phyloP scores from a whole-genome alignment of 2,797 vertebrate species.

The Pogonophryne albipinna region DNA sequence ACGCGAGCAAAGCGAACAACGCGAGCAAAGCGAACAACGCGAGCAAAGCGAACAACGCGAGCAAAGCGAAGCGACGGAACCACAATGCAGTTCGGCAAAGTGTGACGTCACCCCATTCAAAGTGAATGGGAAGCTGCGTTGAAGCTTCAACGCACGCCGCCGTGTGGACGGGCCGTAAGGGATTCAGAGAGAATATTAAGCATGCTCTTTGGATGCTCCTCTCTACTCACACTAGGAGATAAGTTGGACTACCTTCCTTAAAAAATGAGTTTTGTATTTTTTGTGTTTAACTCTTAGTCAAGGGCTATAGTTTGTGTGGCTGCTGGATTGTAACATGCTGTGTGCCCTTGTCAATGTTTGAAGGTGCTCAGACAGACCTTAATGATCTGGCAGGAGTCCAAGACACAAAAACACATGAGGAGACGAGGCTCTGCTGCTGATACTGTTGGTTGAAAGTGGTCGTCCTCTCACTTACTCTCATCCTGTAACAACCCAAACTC shows the following conservation, averaged over 20 bases:
- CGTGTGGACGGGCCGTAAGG: not conserved
- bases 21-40: too few relatives aligned
- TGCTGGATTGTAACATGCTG: conserved; percentile 40
- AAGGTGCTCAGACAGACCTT: conserved; percentile 63
- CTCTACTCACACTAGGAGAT: conserved; percentile 9
- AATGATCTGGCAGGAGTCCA: conserved; percentile 70
- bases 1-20: too few relatives aligned
- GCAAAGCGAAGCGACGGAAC: too few relatives aligned
- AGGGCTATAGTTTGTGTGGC: conserved; percentile 23
- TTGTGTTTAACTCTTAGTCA: conserved; percentile 14
- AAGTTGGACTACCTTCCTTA: conserved; percentile 9
- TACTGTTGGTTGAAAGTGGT: conserved; percentile 46
- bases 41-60: too few relatives aligned
- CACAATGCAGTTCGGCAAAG: too few relatives aligned
- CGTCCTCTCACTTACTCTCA: conserved; percentile 45
- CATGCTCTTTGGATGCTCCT: conserved; percentile 38
- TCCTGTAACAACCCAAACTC: conserved; percentile 33
- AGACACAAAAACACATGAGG: conserved; percentile 26
- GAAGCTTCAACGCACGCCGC: too few relatives aligned
- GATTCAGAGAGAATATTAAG: conserved; percentile 47
- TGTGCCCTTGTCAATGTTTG: conserved; percentile 66
- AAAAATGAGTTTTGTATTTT: conserved; percentile 15
- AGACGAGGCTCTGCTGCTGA: conserved; percentile 41
- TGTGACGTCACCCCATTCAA: too few relatives aligned
- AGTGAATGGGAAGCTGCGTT: too few relatives aligned